These are phyloP conservation scores for Cisticola juncidis DNA, from an alignment of 2,113 vertebrate genomes.

Conservation along the genomic window DNA sequence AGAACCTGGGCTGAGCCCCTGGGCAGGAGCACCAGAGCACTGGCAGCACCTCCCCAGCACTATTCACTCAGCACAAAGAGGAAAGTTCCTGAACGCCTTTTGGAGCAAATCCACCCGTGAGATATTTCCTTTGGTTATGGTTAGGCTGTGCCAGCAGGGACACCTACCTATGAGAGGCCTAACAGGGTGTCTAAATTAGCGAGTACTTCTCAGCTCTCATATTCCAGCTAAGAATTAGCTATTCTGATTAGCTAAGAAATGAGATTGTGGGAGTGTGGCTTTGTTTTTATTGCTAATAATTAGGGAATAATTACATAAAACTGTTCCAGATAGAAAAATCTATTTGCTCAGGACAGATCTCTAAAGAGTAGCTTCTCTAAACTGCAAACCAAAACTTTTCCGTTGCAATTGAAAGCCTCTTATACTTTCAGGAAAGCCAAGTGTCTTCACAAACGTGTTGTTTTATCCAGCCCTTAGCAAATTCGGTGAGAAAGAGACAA, in stretches of 20 bases:
- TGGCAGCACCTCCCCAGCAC: background rate
- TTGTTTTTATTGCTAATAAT: background rate
- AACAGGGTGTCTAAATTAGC: background rate
- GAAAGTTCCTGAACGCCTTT: background rate
- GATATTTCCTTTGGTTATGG: background rate
- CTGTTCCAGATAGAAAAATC: constrained; percentile 7
- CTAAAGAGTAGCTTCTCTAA: background rate
- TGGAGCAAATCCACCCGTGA: background rate
- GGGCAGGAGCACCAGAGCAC: background rate
- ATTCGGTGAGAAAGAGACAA: background rate
- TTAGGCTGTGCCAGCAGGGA: accelerated
- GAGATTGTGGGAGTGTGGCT: background rate
- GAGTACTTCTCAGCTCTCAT: background rate
- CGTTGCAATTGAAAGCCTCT: background rate
- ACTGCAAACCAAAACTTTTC: background rate
- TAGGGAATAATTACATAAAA: background rate
- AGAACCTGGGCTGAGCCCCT: background rate
- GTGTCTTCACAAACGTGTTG: background rate
- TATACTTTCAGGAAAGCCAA: background rate
- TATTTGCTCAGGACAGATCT: background rate
- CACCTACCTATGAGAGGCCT: background rate
- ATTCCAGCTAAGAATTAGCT: background rate
- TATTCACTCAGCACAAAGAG: background rate
- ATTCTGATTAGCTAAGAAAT: background rate
- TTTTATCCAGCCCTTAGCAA: background rate